A percentile compares a stretch with the other conserved stretches of the same genome.
phyloP scores from a whole-genome alignment of 2,888 invertebrate species.

The Cetonia aurata region DNA sequence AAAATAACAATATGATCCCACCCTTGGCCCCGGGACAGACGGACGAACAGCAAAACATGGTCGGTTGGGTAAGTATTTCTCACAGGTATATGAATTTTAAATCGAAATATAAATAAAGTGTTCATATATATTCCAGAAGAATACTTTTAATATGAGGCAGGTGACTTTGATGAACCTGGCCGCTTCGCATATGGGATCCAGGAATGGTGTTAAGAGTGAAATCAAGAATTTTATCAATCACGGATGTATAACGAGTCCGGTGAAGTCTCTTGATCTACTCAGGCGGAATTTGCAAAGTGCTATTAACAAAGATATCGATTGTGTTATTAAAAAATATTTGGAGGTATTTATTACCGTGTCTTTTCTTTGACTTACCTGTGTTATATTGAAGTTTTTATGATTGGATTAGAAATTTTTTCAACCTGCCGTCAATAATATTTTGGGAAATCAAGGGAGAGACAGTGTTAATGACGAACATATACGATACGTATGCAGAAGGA shows the following conservation, averaged over 20 bases:
- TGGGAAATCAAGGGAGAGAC: slow-evolving; percentile 79
- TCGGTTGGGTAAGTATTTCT: slow-evolving; percentile 63
- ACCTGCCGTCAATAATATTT: slow-evolving; percentile 83
- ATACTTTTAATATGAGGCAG: slow-evolving; percentile 77
- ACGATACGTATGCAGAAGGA: slow-evolving; percentile 80
- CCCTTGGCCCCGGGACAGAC: slow-evolving; percentile 64
- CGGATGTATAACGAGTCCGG: slow-evolving; percentile 73
- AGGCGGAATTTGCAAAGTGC: slow-evolving; percentile 82
- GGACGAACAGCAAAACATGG: slow-evolving; percentile 65
- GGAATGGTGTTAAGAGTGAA: slow-evolving; percentile 68
- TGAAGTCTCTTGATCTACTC: slow-evolving; percentile 80
- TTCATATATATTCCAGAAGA: slow-evolving; percentile 62
- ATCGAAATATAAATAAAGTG: not conserved
- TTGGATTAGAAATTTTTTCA: slow-evolving; percentile 79
- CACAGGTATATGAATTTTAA: not conserved
- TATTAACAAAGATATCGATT: slow-evolving; percentile 83
- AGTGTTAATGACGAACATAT: slow-evolving; percentile 83
- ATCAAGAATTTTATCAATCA: slow-evolving; percentile 64
- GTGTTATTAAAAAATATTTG: slow-evolving; percentile 81
- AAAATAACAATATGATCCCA: slow-evolving; percentile 62
- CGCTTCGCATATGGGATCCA: slow-evolving; percentile 72
- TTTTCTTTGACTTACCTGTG: not conserved
- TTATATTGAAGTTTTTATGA: slow-evolving; percentile 50
- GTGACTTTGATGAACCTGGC: slow-evolving; percentile 80
- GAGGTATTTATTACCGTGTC: slow-evolving; percentile 69